Evolutionary conservation across 2,888 invertebrate species (phyloP), one percentile per base, ranked within the genome.

Genomic region (Mythimna albipuncta): DNA sequence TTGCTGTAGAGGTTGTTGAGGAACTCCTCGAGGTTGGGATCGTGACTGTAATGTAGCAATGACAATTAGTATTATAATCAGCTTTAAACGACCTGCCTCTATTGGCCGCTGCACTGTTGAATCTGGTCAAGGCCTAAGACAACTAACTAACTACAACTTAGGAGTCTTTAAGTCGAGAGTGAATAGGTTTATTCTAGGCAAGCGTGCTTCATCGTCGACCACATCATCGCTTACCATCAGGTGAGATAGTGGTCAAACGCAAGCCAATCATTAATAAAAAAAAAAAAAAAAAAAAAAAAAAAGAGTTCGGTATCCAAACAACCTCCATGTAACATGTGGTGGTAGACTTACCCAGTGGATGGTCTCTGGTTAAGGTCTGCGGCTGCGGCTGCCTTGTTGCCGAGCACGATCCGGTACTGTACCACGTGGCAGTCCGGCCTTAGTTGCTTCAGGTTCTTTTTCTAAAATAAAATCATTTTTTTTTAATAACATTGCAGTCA

Each of bases 401-500:
- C 98, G 81, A 98, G 97, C 85, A 98, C 98, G 91, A 98, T 98
- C 88, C 98, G 97, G 93, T 98, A 98, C 93, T 99, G 99, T 78
- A 99, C 99, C 93, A 98, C 97, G 96, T 99, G 99, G 77, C 98
- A 98, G 95, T 99, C 98, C 19, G 99, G 98, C 94, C 98, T 97
- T 85, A 99, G 97, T 94, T 99, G 99, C 75, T 94, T 94, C 72
- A 96, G 86, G 83, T 96, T 96, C 90, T 95, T 96, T 87, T 96
- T 96, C 96, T 96, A 84, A 26, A 21, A 10, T 7, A 57, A 50
- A 38, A 6, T 26, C 26, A 19, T 0, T 21, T 4, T 47, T 4
- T 47, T 0, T 32, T 54, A 10, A 21, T 26, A 26, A 26, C 26
- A 72, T 13, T 16, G 38, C 1, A 6, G 9, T n/a, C 19, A 19